These are phyloP conservation scores for Matsumurasca onukii DNA, from an alignment of 1,140 invertebrate genomes.

Conservation along the genomic window DNA sequence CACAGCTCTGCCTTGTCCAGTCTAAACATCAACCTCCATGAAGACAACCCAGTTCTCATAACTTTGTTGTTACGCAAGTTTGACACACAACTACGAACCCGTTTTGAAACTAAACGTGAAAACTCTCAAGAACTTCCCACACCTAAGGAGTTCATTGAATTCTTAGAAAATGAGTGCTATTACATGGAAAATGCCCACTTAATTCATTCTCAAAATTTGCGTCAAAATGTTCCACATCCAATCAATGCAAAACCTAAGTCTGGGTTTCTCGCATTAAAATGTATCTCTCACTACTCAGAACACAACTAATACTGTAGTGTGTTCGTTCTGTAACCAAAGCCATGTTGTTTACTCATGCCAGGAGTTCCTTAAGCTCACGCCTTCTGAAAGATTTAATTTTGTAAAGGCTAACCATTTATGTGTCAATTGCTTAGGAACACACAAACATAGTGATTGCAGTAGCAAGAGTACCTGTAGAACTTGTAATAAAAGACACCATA, in stretches of 20 bases:
- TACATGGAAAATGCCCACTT: slow-evolving; percentile 3
- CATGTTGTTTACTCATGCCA: not conserved
- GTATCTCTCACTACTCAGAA: slow-evolving; percentile 5
- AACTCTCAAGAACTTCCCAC: not conserved
- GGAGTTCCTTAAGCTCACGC: not conserved
- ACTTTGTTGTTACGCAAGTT: not conserved
- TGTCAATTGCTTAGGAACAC: not conserved
- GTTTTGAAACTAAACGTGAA: not conserved
- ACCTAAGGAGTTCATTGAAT: slow-evolving; percentile 5
- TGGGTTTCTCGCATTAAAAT: not conserved
- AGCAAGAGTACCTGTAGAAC: not conserved
- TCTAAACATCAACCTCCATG: not conserved
- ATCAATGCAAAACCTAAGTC: not conserved
- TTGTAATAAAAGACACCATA: not conserved
- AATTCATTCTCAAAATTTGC: slow-evolving; percentile 1
- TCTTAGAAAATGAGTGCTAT: not conserved
- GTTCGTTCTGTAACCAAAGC: not conserved
- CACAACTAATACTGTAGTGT: not conserved
- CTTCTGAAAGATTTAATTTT: not conserved
- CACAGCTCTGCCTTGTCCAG: not conserved
- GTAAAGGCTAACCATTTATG: not conserved
- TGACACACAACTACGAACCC: not conserved
- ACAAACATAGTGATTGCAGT: slow-evolving; percentile 1
- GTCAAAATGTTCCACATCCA: not conserved
- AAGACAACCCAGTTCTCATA: not conserved